phyloP scores from a whole-genome alignment of 1,140 invertebrate genomes.

The Drosophila quadrilineata region DNA sequence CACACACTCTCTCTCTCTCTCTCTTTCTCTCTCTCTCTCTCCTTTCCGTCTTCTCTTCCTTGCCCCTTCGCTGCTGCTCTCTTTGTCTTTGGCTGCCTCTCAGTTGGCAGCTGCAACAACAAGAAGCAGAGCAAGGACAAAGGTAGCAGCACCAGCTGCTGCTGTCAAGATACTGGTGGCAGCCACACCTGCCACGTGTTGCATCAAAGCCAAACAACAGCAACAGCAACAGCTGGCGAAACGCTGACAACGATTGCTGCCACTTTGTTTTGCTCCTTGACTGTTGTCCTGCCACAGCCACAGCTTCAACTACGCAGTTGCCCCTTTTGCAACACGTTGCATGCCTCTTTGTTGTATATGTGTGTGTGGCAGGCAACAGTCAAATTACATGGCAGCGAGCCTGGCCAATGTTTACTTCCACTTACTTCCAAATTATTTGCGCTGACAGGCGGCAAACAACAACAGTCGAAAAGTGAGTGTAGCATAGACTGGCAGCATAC shows the following conservation, averaged over 20 bases:
- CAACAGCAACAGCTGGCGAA: slow-evolving; percentile 29
- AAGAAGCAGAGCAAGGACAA: slow-evolving; percentile 7
- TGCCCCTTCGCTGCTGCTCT: no score
- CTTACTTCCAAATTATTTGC: slow-evolving; percentile 55
- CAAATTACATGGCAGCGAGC: slow-evolving; percentile 62
- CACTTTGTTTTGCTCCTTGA: slow-evolving; percentile 2
- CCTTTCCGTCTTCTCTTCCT: no score
- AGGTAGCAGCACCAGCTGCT: slow-evolving; percentile 12
- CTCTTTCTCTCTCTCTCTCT: no score
- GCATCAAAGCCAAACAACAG: slow-evolving; percentile 12
- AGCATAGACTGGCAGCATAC: not conserved
- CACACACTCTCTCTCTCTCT: no score
- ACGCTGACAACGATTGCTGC: not conserved
- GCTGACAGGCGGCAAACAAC: slow-evolving; percentile 21
- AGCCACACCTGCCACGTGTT: slow-evolving; percentile 69
- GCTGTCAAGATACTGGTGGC: slow-evolving; percentile 24
- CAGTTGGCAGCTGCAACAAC: slow-evolving; percentile 16
- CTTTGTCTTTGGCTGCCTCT: no score
- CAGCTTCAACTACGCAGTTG: not conserved
- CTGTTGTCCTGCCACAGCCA: not conserved
- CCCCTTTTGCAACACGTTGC: slow-evolving; percentile 1
- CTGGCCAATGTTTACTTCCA: slow-evolving; percentile 52
- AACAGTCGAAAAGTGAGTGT: not conserved
- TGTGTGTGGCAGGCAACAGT: slow-evolving; percentile 11
- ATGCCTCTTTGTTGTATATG: slow-evolving; percentile 13